A percentile compares a stretch with the other conserved stretches of the same genome.
Conservation (phyloP, 1,140 invertebrate genomes). For the Drosophila lacteicornis region DNA sequence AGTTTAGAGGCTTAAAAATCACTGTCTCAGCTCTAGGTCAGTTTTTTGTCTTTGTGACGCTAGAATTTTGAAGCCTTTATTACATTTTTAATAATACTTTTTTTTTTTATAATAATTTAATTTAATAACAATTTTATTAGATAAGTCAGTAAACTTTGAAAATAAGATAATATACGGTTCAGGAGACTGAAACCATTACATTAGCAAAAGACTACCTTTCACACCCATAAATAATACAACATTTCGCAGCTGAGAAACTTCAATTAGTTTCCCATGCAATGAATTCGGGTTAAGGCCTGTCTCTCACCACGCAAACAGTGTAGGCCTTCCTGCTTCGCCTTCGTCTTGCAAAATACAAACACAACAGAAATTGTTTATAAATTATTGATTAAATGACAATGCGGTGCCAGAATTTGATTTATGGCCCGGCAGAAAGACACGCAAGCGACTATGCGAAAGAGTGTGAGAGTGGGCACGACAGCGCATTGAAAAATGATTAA, state of each 20-base stretch:
- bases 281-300: conserved; percentile 40
- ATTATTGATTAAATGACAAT: conserved; percentile 84
- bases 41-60: no score
- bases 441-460: conserved; percentile 52
- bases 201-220: background rate
- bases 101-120: no score
- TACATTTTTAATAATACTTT: no score
- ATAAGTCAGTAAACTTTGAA: background rate
- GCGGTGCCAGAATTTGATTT: conserved; percentile 81
- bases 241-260: conserved; percentile 32
- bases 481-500: conserved; percentile 74
- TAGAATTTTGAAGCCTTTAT: no score
- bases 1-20: no score
- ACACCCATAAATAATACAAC: conserved; percentile 13
- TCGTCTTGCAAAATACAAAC: conserved; percentile 42
- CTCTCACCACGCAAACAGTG: conserved; percentile 39
- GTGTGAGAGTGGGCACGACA: conserved; percentile 54
- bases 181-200: background rate
- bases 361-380: conserved; percentile 65
- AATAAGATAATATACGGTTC: background rate
- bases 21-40: no score
- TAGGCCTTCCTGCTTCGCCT: conserved; percentile 7
- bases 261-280: conserved; percentile 46
- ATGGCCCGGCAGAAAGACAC: conserved; percentile 65
- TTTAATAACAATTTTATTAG: background rate